These are phyloP conservation scores for Heteromormyrus szaboi DNA, from an alignment of 2,797 vertebrate genomes.

Conservation along the genomic window DNA sequence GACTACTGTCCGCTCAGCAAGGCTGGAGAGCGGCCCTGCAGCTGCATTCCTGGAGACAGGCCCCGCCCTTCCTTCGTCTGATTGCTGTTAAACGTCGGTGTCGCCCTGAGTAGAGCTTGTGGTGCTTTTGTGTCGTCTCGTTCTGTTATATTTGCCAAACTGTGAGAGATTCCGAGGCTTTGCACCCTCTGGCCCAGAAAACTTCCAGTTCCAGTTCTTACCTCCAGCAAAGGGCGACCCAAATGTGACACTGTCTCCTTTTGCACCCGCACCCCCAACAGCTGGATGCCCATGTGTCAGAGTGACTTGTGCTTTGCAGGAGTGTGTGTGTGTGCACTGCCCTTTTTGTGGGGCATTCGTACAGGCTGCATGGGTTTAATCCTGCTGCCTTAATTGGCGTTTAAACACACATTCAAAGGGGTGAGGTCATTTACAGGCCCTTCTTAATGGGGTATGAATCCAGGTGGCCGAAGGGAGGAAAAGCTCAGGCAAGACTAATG, in stretches of 20 bases:
- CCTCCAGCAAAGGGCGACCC: neutral
- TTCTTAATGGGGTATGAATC: neutral
- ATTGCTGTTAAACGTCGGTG: neutral
- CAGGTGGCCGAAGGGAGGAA: neutral
- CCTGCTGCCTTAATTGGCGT: neutral
- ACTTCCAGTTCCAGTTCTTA: neutral
- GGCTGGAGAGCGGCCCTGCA: neutral
- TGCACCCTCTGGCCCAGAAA: neutral
- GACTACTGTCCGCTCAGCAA: neutral
- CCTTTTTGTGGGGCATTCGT: neutral
- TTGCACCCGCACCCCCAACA: neutral
- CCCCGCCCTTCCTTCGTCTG: neutral
- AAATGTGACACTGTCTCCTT: neutral
- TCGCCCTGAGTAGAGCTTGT: neutral
- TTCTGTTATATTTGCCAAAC: conserved; percentile 2
- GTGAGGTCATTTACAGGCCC: neutral
- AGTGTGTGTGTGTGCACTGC: neutral
- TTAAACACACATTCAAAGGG: too few species aligned
- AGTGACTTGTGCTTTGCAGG: neutral
- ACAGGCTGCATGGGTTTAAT: neutral
- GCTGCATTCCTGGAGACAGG: neutral
- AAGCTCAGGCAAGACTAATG: neutral
- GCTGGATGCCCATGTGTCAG: neutral
- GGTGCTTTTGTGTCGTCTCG: neutral
- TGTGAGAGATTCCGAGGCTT: neutral